A percentile compares a stretch with the other conserved stretches of the same genome.
These are phyloP conservation scores for Onychostoma macrolepis DNA, from an alignment of 2,113 vertebrate genomes.

Conservation along the genomic window DNA sequence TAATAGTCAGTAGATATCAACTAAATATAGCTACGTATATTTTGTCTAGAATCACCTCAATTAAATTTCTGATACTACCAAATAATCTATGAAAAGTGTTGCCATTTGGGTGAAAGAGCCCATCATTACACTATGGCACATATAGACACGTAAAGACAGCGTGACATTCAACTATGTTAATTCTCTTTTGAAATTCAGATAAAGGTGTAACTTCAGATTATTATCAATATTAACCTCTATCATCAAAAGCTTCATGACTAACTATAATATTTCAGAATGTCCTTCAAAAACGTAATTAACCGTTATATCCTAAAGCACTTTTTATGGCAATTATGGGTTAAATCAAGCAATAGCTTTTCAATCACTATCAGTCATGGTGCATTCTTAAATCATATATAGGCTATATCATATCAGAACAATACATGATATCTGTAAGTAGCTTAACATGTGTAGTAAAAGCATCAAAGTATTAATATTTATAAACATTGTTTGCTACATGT, in stretches of 20 bases:
- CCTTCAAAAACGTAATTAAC: constrained; percentile 34
- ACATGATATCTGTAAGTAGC: constrained; percentile 36
- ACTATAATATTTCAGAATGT: constrained; percentile 22
- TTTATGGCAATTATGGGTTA: neutral
- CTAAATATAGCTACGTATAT: neutral
- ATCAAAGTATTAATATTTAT: constrained; percentile 14
- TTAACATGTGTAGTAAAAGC: constrained; percentile 46
- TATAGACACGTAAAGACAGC: neutral
- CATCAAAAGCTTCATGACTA: constrained; percentile 8
- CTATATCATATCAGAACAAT: constrained; percentile 42
- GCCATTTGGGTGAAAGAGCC: neutral
- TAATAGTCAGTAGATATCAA: neutral
- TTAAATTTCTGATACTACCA: neutral
- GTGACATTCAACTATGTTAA: neutral
- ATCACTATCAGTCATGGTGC: neutral
- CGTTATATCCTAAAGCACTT: constrained; percentile 39
- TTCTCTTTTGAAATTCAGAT: neutral
- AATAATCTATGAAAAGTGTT: neutral
- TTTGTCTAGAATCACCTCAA: neutral
- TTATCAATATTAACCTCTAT: neutral
- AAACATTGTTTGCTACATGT: neutral
- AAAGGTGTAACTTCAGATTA: neutral
- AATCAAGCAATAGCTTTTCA: neutral
- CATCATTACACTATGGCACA: neutral
- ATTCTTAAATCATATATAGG: neutral